phyloP scores from a whole-genome alignment of 2,113 vertebrate species.

The Mormoops blainvillei region DNA sequence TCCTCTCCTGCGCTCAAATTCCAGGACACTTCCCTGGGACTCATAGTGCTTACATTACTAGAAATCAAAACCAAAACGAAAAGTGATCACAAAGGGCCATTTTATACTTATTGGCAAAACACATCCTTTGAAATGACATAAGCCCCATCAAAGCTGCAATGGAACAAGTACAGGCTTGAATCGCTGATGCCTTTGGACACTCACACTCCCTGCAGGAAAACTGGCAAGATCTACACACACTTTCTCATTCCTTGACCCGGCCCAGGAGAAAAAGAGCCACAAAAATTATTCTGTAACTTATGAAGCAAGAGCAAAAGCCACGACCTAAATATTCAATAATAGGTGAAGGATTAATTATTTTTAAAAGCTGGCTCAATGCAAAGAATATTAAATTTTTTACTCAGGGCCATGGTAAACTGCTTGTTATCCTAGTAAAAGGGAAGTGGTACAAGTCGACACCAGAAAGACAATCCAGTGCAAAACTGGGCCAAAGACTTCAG shows the following conservation, averaged over 20 bases:
- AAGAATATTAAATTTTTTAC: neutral
- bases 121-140: neutral
- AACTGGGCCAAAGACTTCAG: neutral
- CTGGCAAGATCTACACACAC: neutral
- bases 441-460: neutral
- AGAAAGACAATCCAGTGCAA: neutral
- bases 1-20: neutral
- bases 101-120: neutral
- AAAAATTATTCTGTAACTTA: neutral
- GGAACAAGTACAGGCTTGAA: neutral
- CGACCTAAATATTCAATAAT: neutral
- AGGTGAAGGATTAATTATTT: neutral
- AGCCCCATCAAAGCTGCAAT: neutral
- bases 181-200: neutral
- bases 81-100: neutral
- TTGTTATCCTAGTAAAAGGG: neutral
- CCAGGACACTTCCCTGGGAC: neutral
- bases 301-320: neutral
- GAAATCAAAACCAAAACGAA: neutral
- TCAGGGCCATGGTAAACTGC: neutral
- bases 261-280: neutral
- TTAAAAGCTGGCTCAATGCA: neutral
- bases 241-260: neutral
- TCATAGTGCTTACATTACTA: neutral
- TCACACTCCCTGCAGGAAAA: neutral